These are phyloP conservation scores for Phylloscopus trochiloides DNA, from an alignment of 2,113 vertebrate genomes.

Conservation along the genomic window DNA sequence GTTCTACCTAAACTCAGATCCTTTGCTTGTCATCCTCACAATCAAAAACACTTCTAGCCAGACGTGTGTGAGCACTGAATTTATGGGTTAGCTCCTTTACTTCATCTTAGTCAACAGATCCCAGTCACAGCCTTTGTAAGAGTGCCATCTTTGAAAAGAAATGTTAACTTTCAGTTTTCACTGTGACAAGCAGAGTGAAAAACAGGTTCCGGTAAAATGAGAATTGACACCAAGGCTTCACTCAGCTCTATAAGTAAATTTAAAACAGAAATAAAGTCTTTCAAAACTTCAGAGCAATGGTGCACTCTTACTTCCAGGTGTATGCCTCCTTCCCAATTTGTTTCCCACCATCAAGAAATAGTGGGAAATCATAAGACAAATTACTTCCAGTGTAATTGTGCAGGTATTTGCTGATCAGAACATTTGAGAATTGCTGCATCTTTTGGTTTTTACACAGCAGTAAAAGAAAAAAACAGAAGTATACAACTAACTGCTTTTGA, in stretches of 20 bases:
- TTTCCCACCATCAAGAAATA: background rate
- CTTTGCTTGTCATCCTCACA: background rate
- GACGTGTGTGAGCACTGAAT: background rate
- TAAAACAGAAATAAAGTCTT: background rate
- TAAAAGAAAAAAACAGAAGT: background rate
- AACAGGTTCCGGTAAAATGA: background rate
- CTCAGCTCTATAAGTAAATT: background rate
- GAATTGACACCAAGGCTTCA: background rate
- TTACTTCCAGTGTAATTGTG: background rate
- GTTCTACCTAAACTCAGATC: background rate
- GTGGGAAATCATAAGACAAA: background rate
- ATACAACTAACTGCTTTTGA: background rate
- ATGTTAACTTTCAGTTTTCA: background rate
- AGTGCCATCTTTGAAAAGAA: background rate
- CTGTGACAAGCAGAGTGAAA: background rate
- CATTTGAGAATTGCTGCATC: background rate
- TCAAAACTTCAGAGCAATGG: background rate
- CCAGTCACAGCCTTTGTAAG: background rate
- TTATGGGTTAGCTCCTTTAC: background rate
- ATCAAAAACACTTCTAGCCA: background rate
- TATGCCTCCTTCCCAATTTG: background rate
- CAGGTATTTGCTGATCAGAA: background rate
- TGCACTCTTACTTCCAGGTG: background rate
- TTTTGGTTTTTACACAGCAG: background rate
- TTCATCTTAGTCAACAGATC: background rate